phyloP scores from a whole-genome alignment of 2,888 invertebrate species.

The Nomada flava region DNA sequence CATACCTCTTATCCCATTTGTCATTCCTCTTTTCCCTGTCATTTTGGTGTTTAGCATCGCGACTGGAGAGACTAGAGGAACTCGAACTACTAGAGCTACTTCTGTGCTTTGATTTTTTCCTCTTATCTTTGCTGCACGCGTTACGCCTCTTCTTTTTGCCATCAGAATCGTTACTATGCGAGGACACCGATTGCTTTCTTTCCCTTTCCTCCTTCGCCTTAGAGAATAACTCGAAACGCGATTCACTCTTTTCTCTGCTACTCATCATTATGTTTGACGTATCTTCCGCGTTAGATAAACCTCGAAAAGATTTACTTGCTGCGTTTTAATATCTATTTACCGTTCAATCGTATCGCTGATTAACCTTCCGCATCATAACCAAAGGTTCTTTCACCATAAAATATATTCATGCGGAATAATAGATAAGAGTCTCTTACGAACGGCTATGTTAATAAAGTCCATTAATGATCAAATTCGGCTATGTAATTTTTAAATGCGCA shows the following conservation, averaged over 20 bases:
- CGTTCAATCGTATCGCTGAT: slow-evolving; percentile 30
- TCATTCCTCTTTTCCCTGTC: slow-evolving; percentile 47
- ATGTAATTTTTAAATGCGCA: slow-evolving; percentile 24
- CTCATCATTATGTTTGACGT: slow-evolving; percentile 63
- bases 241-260: slow-evolving; percentile 64
- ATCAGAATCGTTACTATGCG: slow-evolving; percentile 66
- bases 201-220: slow-evolving; percentile 62
- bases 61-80: slow-evolving; percentile 65
- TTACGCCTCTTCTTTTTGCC: slow-evolving; percentile 67
- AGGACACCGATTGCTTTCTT: slow-evolving; percentile 69
- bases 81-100: slow-evolving; percentile 71
- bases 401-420: not conserved
- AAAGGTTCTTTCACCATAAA: slow-evolving; percentile 6
- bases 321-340: slow-evolving; percentile 25
- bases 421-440: slow-evolving; percentile 8
- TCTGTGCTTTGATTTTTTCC: slow-evolving; percentile 70
- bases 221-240: slow-evolving; percentile 64
- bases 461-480: slow-evolving; percentile 5
- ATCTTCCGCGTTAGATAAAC: slow-evolving; percentile 12
- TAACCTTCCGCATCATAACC: slow-evolving; percentile 41
- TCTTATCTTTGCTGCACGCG: slow-evolving; percentile 74
- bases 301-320: slow-evolving; percentile 2
- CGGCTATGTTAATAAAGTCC: not conserved
- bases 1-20: slow-evolving; percentile 47
- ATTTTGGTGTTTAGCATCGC: slow-evolving; percentile 46